Evolutionary conservation across 2,797 vertebrate species (phyloP).

Genomic region (Chaunax sp.): DNA sequence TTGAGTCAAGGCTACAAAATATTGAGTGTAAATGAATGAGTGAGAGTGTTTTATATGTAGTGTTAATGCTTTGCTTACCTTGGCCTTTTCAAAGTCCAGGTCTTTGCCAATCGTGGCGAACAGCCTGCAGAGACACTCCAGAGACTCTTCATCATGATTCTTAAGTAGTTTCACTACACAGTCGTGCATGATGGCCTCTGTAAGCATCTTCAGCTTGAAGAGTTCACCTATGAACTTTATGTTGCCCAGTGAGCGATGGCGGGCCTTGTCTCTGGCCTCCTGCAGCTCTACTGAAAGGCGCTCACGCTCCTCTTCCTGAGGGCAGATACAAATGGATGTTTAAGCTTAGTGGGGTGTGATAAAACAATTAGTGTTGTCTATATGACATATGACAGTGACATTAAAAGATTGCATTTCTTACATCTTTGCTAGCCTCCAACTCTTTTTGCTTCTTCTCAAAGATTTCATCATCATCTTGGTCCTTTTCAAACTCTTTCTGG

Average conservation of each 20-base stretch:
- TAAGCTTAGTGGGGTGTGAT: background rate
- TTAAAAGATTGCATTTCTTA: constrained; percentile 54
- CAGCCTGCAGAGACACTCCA: constrained; percentile 97
- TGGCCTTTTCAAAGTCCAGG: constrained; percentile 96
- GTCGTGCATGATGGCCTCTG: constrained; percentile 98
- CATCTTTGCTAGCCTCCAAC: constrained; percentile 91
- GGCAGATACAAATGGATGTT: background rate
- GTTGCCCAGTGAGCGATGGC: constrained; percentile 94
- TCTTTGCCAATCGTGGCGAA: constrained; percentile 98
- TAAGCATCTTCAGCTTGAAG: constrained; percentile 99
- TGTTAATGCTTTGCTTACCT: constrained; percentile 76
- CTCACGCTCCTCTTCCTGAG: constrained; percentile 90
- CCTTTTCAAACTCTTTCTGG: constrained; percentile 99
- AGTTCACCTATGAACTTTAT: constrained; percentile 98
- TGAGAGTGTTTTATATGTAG: background rate
- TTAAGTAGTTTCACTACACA: constrained; percentile 98
- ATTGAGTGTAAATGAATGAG: background rate
- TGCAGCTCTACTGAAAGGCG: constrained; percentile 92
- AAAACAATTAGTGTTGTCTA: background rate
- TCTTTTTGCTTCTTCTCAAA: constrained; percentile 98
- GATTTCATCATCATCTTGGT: constrained; percentile 96
- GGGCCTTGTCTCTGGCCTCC: constrained; percentile 89
- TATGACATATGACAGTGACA: background rate
- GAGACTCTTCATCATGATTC: constrained; percentile 97
- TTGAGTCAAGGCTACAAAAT: background rate